Evolutionary conservation across 2,888 invertebrate species (phyloP).

Genomic region (Tipula helvola): DNA sequence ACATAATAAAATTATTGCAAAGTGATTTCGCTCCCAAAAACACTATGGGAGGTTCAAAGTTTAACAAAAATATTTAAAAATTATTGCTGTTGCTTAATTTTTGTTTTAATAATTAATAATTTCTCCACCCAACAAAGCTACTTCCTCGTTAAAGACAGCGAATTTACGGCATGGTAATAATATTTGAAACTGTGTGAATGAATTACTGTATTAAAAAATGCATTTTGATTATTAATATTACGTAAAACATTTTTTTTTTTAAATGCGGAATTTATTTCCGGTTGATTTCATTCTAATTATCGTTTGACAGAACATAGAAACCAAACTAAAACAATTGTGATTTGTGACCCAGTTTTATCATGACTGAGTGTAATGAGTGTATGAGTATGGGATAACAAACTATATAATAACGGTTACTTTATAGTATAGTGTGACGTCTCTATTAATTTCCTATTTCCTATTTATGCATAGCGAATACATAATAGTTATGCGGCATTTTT

Average conservation of each 20-base stretch:
- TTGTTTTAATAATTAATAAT: not conserved
- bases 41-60: not conserved
- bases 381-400: not conserved
- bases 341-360: not conserved
- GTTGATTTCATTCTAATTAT: not conserved
- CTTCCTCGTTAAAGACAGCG: not conserved
- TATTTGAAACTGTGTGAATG: not conserved
- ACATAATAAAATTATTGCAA: not conserved
- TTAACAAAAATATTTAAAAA: not conserved
- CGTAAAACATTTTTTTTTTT: not conserved
- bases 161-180: not conserved
- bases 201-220: not conserved
- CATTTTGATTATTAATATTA: not conserved
- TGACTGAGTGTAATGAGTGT: not conserved
- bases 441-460: not conserved
- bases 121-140: not conserved
- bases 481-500: not conserved
- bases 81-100: not conserved
- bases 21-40: not conserved
- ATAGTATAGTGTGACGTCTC: not conserved
- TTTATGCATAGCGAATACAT: not conserved
- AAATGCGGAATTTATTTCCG: not conserved
- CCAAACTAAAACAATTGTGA: not conserved
- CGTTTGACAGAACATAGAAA: not conserved
- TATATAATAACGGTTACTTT: not conserved